Evolutionary conservation across 2,888 invertebrate genomes (phyloP).

Genomic region (Drosophila phalerata): DNA sequence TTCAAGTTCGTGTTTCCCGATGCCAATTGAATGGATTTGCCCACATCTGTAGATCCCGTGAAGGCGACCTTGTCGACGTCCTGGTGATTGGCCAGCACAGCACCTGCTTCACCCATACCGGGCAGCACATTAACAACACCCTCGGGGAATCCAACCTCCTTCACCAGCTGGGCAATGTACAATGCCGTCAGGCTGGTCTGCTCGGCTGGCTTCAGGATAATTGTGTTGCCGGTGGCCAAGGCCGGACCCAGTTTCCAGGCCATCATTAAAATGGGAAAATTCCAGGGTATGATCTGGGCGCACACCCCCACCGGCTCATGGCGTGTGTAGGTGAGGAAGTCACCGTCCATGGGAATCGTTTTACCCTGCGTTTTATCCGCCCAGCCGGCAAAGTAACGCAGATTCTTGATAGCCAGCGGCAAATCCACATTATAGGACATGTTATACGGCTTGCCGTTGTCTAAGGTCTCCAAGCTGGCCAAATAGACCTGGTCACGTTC

Average conservation of each 20-base stretch:
- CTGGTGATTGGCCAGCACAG: slow-evolving; percentile 90
- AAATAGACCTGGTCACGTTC: slow-evolving; percentile 92
- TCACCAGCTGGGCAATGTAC: slow-evolving; percentile 93
- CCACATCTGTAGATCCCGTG: slow-evolving; percentile 95
- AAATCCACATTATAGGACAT: slow-evolving; percentile 90
- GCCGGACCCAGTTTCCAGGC: slow-evolving; percentile 97
- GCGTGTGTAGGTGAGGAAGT: slow-evolving; percentile 92
- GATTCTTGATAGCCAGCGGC: slow-evolving; percentile 87
- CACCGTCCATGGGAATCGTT: slow-evolving; percentile 93
- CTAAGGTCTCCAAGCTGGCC: slow-evolving; percentile 97
- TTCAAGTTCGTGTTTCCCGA: slow-evolving; percentile 92
- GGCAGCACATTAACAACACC: slow-evolving; percentile 97
- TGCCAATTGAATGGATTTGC: slow-evolving; percentile 92
- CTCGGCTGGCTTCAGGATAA: slow-evolving; percentile 97
- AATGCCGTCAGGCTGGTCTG: slow-evolving; percentile 97
- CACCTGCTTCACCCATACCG: slow-evolving; percentile 94
- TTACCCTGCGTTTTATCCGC: slow-evolving; percentile 94
- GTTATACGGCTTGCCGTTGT: slow-evolving; percentile 96
- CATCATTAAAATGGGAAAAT: slow-evolving; percentile 96
- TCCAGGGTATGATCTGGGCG: slow-evolving; percentile 98
- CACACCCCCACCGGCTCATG: slow-evolving; percentile 98
- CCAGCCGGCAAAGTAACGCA: slow-evolving; percentile 97
- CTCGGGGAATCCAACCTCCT: slow-evolving; percentile 96
- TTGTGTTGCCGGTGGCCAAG: slow-evolving; percentile 91
- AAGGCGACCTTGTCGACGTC: slow-evolving; percentile 96